Conservation (phyloP, 2,888 invertebrate genomes). For the Cyaniris semiargus region DNA sequence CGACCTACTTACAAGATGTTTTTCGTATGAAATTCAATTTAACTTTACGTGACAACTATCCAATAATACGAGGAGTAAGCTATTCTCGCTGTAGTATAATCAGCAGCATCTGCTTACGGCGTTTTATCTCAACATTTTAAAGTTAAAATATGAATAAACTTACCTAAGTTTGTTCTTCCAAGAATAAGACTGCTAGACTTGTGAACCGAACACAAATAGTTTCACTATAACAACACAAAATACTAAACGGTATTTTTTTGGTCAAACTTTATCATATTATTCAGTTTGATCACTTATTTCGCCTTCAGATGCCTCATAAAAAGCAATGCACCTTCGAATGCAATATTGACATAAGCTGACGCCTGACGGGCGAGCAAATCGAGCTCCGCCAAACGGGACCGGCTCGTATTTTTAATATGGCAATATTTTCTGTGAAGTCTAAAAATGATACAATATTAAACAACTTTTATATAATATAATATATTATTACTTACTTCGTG, state of each 20-base stretch:
- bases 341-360: slow-evolving; percentile 18
- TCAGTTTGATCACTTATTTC: background rate
- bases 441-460: background rate
- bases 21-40: background rate
- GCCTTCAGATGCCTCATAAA: background rate
- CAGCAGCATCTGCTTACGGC: background rate
- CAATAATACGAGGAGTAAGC: background rate
- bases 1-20: slow-evolving; percentile 8
- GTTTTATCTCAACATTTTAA: slow-evolving; percentile 17
- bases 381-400: background rate
- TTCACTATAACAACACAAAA: slow-evolving; percentile 24
- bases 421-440: background rate
- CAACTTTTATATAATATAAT: background rate
- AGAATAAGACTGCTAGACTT: background rate
- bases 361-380: background rate
- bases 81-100: background rate
- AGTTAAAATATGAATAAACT: slow-evolving; percentile 10
- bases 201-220: slow-evolving; percentile 11
- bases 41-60: background rate
- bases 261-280: background rate
- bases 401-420: background rate
- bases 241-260: background rate
- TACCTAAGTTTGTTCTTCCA: slow-evolving; percentile 14
- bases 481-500: too few species aligned
- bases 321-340: slow-evolving; percentile 3